Conservation (phyloP, 2,113 vertebrate genomes). For the Xyliphius kryptos region DNA sequence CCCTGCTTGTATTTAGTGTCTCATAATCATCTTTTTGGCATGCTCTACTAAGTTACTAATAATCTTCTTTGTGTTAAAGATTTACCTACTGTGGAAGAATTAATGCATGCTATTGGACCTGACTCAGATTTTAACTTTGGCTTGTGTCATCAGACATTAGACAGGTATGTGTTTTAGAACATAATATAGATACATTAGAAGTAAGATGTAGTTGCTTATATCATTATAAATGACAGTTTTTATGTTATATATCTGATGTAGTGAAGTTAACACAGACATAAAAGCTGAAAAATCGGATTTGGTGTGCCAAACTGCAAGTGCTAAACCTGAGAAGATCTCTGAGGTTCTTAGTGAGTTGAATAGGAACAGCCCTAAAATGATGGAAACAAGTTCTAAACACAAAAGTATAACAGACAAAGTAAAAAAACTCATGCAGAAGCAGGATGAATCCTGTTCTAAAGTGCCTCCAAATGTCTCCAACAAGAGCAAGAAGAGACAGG, state of each 20-base stretch:
- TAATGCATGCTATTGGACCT: conserved; percentile 79
- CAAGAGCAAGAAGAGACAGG: conserved; percentile 45
- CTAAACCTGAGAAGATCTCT: conserved; percentile 9
- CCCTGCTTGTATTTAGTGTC: neutral
- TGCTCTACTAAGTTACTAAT: neutral
- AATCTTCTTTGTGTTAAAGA: conserved; percentile 57
- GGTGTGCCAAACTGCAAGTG: neutral
- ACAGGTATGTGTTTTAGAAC: no score
- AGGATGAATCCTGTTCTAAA: conserved; percentile 25
- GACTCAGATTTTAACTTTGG: conserved; percentile 47
- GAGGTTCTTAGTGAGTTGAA: neutral
- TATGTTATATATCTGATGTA: conserved; percentile 12
- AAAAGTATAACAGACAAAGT: conserved; percentile 53
- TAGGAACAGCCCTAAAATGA: neutral
- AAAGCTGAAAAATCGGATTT: conserved; percentile 16
- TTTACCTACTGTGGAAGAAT: conserved; percentile 81
- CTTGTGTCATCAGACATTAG: conserved; percentile 56
- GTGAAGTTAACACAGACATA: conserved; percentile 13
- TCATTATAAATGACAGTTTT: neutral
- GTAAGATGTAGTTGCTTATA: neutral
- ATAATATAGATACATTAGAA: no score
- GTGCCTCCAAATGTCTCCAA: neutral
- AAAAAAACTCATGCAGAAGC: conserved; percentile 53
- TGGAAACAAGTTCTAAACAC: conserved; percentile 3
- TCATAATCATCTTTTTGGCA: neutral